Percentiles rank a stretch among this genome's conserved stretches.
phyloP scores from a whole-genome alignment of 2,888 invertebrate species.

The Xestia ashworthii region DNA sequence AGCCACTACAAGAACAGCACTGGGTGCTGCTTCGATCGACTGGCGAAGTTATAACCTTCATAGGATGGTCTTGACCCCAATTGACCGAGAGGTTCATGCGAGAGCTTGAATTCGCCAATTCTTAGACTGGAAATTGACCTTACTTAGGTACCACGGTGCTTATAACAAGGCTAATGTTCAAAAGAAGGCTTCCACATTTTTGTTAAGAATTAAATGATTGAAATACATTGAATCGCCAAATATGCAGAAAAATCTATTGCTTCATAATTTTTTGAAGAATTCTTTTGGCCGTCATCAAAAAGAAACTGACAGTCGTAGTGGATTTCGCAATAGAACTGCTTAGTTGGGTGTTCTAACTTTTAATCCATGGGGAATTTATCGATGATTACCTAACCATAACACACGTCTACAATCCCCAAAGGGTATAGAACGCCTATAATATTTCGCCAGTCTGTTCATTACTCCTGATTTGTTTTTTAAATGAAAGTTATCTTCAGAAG shows the following conservation, averaged over 20 bases:
- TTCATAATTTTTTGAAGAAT: neutral
- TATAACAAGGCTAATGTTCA: conserved; percentile 17
- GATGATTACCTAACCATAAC: neutral
- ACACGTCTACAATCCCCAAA: neutral
- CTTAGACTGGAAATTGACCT: conserved; percentile 11
- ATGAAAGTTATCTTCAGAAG: neutral
- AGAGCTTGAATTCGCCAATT: conserved; percentile 16
- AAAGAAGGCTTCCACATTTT: conserved; percentile 6
- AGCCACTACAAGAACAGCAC: neutral
- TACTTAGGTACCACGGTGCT: conserved; percentile 13
- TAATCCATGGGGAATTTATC: neutral
- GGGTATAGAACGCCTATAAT: neutral
- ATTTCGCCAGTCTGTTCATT: neutral
- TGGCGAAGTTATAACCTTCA: conserved; percentile 4
- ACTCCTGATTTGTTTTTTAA: neutral
- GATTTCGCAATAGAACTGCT: neutral
- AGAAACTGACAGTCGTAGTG: neutral
- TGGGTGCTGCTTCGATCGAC: neutral
- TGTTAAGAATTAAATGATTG: neutral
- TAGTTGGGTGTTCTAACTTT: neutral
- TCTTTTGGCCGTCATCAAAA: neutral
- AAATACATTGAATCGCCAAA: neutral
- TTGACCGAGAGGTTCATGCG: conserved; percentile 15
- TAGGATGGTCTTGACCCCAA: conserved; percentile 26
- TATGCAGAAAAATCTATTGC: neutral